Conservation (phyloP, 2,888 invertebrate species). For the Girardia tigrina region DNA sequence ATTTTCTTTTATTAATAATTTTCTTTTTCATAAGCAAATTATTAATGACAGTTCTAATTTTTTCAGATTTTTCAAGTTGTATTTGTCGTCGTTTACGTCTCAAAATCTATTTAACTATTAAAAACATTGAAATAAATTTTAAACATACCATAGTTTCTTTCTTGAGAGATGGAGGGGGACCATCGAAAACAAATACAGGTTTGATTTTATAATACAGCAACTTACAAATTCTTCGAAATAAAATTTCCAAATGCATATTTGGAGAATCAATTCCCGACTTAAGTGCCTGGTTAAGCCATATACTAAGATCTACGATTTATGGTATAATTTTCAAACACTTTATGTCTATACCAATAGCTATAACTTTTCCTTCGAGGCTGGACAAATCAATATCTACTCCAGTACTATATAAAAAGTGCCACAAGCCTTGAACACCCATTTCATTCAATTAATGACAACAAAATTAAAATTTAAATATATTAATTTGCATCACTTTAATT, state of each 20-base stretch:
- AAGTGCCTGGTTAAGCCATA: conserved; percentile 93
- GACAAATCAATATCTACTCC: conserved; percentile 82
- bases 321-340: conserved; percentile 2
- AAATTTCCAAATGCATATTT: conserved; percentile 78
- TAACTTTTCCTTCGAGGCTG: conserved; percentile 80
- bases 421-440: conserved; percentile 97
- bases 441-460: no score
- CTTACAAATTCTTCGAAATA: conserved; percentile 87
- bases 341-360: conserved; percentile 76
- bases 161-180: conserved; percentile 77
- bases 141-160: conserved; percentile 54
- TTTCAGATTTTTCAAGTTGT: no score
- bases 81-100: no score
- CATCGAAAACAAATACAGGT: conserved; percentile 96
- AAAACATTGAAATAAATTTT: no score
- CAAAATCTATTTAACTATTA: no score
- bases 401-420: conserved; percentile 80
- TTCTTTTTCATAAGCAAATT: no score
- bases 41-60: no score
- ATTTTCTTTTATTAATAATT: no score
- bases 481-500: no score
- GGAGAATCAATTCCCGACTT: conserved; percentile 65
- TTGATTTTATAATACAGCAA: conserved; percentile 81
- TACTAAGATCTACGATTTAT: conserved; percentile 68
- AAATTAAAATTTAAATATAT: no score